Conservation (phyloP, 2,113 vertebrate genomes). For the Calyptomena viridis region DNA sequence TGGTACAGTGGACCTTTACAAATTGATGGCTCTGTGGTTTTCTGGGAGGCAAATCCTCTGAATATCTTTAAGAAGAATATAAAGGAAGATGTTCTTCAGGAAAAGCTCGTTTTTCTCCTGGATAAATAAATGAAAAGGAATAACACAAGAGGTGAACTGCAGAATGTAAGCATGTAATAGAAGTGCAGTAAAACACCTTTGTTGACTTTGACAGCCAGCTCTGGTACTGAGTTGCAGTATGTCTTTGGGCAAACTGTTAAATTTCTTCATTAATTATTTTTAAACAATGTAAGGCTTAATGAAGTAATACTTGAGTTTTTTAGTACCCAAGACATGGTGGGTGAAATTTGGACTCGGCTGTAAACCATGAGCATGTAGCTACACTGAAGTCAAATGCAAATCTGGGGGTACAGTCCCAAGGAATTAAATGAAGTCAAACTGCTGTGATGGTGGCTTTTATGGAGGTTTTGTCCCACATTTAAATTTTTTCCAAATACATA, state of each 20-base stretch:
- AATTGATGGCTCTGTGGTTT: neutral
- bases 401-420: rapidly evolving
- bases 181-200: neutral
- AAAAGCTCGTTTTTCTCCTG: neutral
- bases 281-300: neutral
- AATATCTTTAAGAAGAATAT: neutral
- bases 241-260: neutral
- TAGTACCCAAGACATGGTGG: neutral
- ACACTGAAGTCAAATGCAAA: neutral
- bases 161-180: neutral
- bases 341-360: neutral
- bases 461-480: neutral
- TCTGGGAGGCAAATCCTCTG: neutral
- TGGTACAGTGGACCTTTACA: neutral
- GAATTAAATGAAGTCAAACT: neutral
- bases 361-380: neutral
- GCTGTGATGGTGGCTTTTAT: neutral
- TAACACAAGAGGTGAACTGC: neutral
- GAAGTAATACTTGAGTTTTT: neutral
- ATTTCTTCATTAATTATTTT: neutral
- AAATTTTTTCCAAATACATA: neutral
- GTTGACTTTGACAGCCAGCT: neutral
- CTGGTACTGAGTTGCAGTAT: neutral
- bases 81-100: neutral
- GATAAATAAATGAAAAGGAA: neutral